A percentile compares a stretch with the other conserved stretches of the same genome.
Evolutionary conservation across 2,797 vertebrate species (phyloP).

Genomic region (Harpagifer antarcticus): DNA sequence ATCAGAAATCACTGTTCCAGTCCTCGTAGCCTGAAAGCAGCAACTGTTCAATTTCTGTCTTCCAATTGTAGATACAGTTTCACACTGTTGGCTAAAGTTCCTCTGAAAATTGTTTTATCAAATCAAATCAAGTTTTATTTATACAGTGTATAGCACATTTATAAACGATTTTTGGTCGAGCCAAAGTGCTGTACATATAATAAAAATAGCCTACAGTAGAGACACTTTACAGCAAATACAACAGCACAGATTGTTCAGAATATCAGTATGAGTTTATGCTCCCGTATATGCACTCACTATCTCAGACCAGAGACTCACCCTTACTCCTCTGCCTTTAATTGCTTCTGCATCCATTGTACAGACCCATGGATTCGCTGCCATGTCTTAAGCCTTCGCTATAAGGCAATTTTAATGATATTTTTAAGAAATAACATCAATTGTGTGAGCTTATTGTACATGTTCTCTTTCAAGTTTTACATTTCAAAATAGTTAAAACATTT

Average conservation of each 20-base stretch:
- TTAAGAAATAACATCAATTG: background rate
- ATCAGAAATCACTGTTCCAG: conserved; percentile 13
- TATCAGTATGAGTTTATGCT: too few relatives aligned
- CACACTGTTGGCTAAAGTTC: conserved; percentile 7
- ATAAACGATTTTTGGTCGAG: too few relatives aligned
- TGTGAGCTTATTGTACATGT: background rate
- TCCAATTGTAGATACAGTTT: conserved; percentile 14
- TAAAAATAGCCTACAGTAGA: too few relatives aligned
- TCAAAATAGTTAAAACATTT: background rate
- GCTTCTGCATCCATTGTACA: too few relatives aligned
- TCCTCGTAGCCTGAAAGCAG: background rate
- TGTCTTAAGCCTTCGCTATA: too few relatives aligned
- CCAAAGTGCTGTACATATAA: too few relatives aligned
- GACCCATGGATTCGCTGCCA: too few relatives aligned
- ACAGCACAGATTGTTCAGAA: too few relatives aligned
- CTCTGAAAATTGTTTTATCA: conserved; percentile 6
- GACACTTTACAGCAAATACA: too few relatives aligned
- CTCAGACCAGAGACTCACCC: background rate
- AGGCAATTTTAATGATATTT: background rate
- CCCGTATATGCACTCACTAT: background rate
- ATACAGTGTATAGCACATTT: too few relatives aligned
- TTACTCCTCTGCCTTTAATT: background rate
- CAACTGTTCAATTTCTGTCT: background rate
- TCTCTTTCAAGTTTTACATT: background rate
- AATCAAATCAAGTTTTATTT: too few relatives aligned